Evolutionary conservation across 2,113 vertebrate species (phyloP).

Genomic region (Monopterus albus): DNA sequence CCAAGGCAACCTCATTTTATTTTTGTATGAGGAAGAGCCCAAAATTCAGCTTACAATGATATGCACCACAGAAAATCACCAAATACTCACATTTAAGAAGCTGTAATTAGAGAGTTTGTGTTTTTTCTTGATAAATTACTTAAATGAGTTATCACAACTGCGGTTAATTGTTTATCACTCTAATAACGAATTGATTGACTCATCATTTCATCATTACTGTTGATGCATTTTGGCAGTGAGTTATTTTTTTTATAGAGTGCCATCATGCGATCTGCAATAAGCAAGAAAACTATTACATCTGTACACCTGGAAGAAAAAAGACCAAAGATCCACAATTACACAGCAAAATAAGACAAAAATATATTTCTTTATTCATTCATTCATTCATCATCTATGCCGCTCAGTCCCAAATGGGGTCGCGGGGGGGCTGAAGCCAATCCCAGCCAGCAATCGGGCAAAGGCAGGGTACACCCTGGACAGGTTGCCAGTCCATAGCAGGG

Average conservation of each 20-base stretch:
- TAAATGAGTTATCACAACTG: background rate
- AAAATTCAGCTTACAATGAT: background rate
- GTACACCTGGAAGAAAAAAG: background rate
- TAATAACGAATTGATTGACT: background rate
- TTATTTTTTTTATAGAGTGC: background rate
- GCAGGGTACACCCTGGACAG: too few species aligned
- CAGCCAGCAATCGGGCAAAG: too few species aligned
- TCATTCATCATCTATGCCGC: too few species aligned
- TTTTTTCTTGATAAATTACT: background rate
- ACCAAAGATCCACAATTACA: background rate
- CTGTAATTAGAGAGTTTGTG: background rate
- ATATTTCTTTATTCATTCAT: too few species aligned
- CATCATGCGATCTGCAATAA: background rate
- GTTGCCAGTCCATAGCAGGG: too few species aligned
- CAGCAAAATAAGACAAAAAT: background rate
- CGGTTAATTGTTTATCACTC: background rate
- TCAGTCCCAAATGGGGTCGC: too few species aligned
- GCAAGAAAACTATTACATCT: background rate
- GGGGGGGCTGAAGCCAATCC: too few species aligned
- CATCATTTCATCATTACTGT: background rate
- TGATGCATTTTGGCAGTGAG: background rate
- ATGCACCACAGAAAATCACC: background rate
- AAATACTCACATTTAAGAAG: background rate
- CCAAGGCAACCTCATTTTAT: background rate
- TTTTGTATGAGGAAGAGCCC: background rate